These are phyloP conservation scores for Ctenomys sociabilis DNA, from an alignment of 2,113 vertebrate species.

Conservation along the genomic window DNA sequence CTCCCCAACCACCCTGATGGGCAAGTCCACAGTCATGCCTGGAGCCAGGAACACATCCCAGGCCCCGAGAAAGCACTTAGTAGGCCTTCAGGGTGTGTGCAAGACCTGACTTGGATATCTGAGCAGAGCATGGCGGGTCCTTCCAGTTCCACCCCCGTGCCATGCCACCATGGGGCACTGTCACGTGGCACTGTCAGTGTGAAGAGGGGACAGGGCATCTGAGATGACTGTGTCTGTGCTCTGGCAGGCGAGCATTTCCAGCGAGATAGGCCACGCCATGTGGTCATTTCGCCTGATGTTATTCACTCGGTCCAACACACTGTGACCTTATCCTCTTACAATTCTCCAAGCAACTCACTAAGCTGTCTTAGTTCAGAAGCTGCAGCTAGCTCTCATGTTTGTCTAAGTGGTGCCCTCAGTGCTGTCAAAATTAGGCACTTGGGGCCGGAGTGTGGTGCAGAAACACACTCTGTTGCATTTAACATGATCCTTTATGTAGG, in stretches of 20 bases:
- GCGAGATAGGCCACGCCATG: not conserved
- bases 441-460: not conserved
- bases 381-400: not conserved
- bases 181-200: not conserved
- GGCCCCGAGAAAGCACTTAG: not conserved
- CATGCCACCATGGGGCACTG: not conserved
- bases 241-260: not conserved
- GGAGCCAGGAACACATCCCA: not conserved
- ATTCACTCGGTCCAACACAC: slow-evolving; percentile 40
- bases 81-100: not conserved
- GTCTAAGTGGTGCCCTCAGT: not conserved
- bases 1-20: not conserved
- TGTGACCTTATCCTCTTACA: not conserved
- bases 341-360: not conserved
- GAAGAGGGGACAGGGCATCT: not conserved
- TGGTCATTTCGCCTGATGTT: slow-evolving; percentile 2
- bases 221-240: not conserved
- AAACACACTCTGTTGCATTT: not conserved
- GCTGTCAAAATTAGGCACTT: not conserved
- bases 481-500: not conserved
- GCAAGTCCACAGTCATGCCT: slow-evolving; percentile 47
- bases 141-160: not conserved
- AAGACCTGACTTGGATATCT: not conserved
- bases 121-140: not conserved
- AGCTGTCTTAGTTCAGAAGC: slow-evolving; percentile 5